Conservation (phyloP, 1,140 invertebrate species). For the Drosophila ercepeae region DNA sequence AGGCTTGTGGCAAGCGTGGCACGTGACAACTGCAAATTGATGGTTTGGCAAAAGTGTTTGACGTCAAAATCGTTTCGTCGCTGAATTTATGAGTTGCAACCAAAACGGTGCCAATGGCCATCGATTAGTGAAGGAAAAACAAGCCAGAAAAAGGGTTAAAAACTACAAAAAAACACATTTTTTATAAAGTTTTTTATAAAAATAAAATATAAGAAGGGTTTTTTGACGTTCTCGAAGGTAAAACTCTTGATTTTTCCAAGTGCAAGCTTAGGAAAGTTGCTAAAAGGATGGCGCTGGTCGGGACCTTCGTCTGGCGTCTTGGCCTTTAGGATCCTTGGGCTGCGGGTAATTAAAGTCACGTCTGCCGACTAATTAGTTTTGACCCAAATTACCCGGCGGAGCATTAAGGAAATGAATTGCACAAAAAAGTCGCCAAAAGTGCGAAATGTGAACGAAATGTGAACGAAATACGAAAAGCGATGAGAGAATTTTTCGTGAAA, state of each 20-base stretch:
- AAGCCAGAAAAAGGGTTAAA: neutral
- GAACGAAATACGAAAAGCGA: no score
- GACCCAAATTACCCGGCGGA: conserved; percentile 63
- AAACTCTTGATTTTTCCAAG: neutral
- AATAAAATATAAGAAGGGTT: neutral
- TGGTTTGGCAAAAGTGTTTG: conserved; percentile 28
- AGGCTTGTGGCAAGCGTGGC: conserved; percentile 43
- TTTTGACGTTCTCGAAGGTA: no score
- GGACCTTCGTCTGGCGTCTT: conserved; percentile 20
- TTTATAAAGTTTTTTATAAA: neutral
- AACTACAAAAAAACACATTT: neutral
- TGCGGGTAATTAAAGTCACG: conserved; percentile 62
- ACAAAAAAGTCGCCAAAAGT: conserved; percentile 29
- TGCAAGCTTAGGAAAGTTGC: neutral
- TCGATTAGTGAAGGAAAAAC: conserved; percentile 47
- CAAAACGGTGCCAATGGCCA: conserved; percentile 28
- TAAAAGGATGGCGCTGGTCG: neutral
- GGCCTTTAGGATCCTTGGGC: conserved; percentile 11
- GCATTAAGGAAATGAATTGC: conserved; percentile 70
- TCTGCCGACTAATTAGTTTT: conserved; percentile 70
- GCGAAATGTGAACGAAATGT: conserved; percentile 28
- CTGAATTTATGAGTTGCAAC: conserved; percentile 35
- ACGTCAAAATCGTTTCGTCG: conserved; percentile 35
- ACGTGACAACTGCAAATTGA: conserved; percentile 73
- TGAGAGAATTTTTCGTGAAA: conserved; percentile 27